phyloP scores from a whole-genome alignment of 2,888 invertebrate genomes.

The Unio delphinus region DNA sequence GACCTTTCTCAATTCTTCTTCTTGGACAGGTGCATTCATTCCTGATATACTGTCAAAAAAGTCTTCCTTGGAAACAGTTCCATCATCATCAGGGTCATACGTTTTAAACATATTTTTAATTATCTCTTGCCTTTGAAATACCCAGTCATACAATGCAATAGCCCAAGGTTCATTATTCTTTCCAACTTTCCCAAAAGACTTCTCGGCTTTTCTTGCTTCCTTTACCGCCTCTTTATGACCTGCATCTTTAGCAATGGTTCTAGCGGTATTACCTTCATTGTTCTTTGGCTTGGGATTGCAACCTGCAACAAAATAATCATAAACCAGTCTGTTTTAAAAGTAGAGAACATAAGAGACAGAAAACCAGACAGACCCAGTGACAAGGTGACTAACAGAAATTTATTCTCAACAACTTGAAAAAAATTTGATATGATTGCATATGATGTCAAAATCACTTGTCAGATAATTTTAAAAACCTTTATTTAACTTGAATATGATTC shows the following conservation, averaged over 20 bases:
- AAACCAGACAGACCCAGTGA: not conserved
- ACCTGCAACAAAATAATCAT: conserved; percentile 51
- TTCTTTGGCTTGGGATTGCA: conserved; percentile 72
- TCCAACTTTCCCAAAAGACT: conserved; percentile 66
- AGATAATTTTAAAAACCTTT: no score
- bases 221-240: conserved; percentile 69
- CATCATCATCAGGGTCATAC: conserved; percentile 63
- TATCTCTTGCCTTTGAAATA: conserved; percentile 48
- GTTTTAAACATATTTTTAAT: conserved; percentile 62
- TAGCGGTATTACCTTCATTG: conserved; percentile 66
- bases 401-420: no score
- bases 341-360: not conserved
- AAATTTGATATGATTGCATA: no score
- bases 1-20: conserved; percentile 63
- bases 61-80: conserved; percentile 58
- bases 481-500: no score
- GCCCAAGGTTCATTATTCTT: conserved; percentile 70
- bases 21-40: conserved; percentile 62
- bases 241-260: conserved; percentile 67
- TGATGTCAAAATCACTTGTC: no score
- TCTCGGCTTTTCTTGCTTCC: conserved; percentile 70
- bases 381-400: no score
- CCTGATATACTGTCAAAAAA: conserved; percentile 62
- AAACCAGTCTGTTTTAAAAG: conserved; percentile 2
- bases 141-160: conserved; percentile 68